A percentile compares a stretch with the other conserved stretches of the same genome.
phyloP scores from a whole-genome alignment of 2,888 invertebrate species.

The Cerastis leucographa region DNA sequence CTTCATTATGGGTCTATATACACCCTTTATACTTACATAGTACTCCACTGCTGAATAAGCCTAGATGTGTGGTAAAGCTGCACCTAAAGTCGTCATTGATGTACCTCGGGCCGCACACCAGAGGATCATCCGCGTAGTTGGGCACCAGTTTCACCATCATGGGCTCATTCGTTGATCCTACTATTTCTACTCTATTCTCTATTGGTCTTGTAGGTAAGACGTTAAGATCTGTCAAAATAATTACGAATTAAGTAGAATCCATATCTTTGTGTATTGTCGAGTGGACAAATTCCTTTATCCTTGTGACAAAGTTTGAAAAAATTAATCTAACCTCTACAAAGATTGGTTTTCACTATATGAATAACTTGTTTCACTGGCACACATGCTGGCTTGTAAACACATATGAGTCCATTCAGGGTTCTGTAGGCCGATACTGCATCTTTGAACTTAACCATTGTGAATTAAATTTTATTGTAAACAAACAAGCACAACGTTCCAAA shows the following conservation, averaged over 20 bases:
- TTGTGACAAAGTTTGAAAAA: background rate
- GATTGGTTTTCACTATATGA: constrained; percentile 90
- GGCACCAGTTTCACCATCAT: constrained; percentile 91
- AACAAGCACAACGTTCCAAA: background rate
- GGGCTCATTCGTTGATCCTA: constrained; percentile 91
- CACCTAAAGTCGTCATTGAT: constrained; percentile 92
- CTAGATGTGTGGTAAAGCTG: constrained; percentile 91
- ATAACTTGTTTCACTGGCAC: constrained; percentile 89
- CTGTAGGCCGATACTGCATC: constrained; percentile 92
- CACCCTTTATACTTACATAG: constrained; percentile 79
- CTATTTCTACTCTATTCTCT: constrained; percentile 91
- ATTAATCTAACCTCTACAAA: constrained; percentile 92
- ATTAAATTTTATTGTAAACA: constrained; percentile 19
- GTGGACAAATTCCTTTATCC: background rate
- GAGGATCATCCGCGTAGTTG: constrained; percentile 94
- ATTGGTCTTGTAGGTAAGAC: constrained; percentile 91
- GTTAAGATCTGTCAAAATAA: constrained; percentile 92
- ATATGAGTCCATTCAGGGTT: constrained; percentile 93
- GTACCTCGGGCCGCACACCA: constrained; percentile 95
- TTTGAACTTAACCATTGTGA: constrained; percentile 80
- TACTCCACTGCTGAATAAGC: constrained; percentile 93
- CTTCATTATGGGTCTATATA: no score
- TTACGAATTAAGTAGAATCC: background rate
- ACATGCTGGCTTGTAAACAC: constrained; percentile 94
- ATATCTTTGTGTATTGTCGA: background rate